These are phyloP conservation scores for Melanotaenia pygmaea DNA, from an alignment of 2,797 vertebrate genomes.

Conservation along the genomic window DNA sequence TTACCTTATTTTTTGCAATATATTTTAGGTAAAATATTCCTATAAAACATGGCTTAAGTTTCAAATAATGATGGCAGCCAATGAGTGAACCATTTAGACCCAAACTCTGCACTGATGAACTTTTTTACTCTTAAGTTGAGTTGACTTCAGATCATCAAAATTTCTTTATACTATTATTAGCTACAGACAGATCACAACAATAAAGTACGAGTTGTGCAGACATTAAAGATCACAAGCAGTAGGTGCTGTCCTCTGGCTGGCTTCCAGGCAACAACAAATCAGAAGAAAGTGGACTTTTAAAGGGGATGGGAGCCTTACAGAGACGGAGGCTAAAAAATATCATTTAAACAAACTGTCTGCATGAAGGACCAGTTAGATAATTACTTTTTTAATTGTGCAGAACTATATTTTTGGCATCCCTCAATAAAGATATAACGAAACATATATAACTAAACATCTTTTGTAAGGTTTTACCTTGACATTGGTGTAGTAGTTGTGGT, in stretches of 20 bases:
- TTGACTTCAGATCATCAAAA: background rate
- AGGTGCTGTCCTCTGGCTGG: background rate
- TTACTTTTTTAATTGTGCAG: background rate
- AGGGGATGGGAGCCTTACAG: background rate
- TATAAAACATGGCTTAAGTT: too few species aligned
- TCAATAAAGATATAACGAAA: background rate
- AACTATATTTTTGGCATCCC: background rate
- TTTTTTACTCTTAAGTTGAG: background rate
- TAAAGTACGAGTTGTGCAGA: background rate
- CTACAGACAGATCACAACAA: too few species aligned
- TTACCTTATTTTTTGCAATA: too few species aligned
- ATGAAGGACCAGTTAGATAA: background rate
- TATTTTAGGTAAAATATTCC: too few species aligned
- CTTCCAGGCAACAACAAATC: background rate
- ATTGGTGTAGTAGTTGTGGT: constrained; percentile 6
- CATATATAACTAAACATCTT: constrained; percentile 10
- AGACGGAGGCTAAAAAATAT: background rate
- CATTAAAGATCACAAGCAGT: background rate
- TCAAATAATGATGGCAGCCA: too few species aligned
- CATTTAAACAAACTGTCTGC: background rate
- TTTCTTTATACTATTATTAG: background rate
- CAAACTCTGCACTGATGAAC: too few species aligned
- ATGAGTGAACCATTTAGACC: too few species aligned
- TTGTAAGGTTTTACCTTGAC: constrained; percentile 15
- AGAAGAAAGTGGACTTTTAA: constrained; percentile 1